phyloP scores from a whole-genome alignment of 2,888 invertebrate genomes.

The Bellardia pandia region DNA sequence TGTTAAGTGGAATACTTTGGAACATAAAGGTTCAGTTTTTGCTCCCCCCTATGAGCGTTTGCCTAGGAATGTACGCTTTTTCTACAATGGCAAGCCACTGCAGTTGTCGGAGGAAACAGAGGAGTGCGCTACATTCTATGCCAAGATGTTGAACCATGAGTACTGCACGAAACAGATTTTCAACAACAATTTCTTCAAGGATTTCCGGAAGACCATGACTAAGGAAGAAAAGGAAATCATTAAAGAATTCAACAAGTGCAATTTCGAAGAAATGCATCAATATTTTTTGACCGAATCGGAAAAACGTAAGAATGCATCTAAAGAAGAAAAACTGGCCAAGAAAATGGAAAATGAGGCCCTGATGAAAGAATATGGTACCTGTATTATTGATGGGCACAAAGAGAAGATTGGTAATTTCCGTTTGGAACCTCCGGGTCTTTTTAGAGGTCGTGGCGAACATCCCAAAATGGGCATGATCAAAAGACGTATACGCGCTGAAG shows the following conservation, averaged over 20 bases:
- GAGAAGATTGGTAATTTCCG: slow-evolving; percentile 99
- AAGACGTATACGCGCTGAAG: slow-evolving; percentile 94
- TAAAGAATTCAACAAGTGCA: slow-evolving; percentile 95
- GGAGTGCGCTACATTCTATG: slow-evolving; percentile 98
- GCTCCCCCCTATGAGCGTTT: slow-evolving; percentile 96
- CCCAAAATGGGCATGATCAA: slow-evolving; percentile 99
- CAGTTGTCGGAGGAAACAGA: slow-evolving; percentile 92
- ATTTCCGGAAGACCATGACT: slow-evolving; percentile 98
- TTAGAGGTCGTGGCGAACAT: slow-evolving; percentile 98
- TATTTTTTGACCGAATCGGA: slow-evolving; percentile 93
- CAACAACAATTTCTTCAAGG: slow-evolving; percentile 98
- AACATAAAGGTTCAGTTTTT: slow-evolving; percentile 99
- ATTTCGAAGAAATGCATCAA: slow-evolving; percentile 95
- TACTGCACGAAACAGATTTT: slow-evolving; percentile 98
- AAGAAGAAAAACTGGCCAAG: slow-evolving; percentile 95
- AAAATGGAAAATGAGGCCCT: slow-evolving; percentile 96
- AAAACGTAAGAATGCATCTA: slow-evolving; percentile 93
- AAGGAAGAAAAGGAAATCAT: slow-evolving; percentile 93
- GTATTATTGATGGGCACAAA: slow-evolving; percentile 97
- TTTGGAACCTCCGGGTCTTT: slow-evolving; percentile 98
- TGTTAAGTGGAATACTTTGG: slow-evolving; percentile 96
- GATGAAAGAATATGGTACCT: slow-evolving; percentile 96
- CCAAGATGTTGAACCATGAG: slow-evolving; percentile 98
- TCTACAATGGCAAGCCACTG: slow-evolving; percentile 95
- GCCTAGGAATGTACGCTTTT: slow-evolving; percentile 94